These are phyloP conservation scores for Hybos culiciformis DNA, from an alignment of 2,888 invertebrate genomes.

Conservation along the genomic window DNA sequence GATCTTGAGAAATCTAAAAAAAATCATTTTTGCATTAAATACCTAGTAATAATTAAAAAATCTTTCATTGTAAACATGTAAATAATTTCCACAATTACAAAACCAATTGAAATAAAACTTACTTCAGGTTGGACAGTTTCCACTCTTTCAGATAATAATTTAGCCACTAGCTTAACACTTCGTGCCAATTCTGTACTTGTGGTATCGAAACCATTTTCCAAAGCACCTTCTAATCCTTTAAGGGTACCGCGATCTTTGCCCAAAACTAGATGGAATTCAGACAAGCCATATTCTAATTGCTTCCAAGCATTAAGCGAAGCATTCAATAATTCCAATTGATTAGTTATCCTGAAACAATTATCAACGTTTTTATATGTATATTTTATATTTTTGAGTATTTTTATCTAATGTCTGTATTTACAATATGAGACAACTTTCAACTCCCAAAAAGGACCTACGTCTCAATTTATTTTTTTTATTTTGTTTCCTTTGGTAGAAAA, in stretches of 20 bases:
- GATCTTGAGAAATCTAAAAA: constrained; percentile 10
- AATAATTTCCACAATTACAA: too few relatives aligned
- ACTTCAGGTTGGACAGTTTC: constrained; percentile 33
- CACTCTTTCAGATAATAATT: constrained; percentile 34
- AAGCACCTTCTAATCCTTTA: constrained; percentile 32
- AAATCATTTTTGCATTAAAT: too few relatives aligned
- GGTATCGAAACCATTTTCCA: constrained; percentile 31
- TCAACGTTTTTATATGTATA: neutral
- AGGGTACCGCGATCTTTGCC: constrained; percentile 47
- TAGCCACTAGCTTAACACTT: constrained; percentile 36
- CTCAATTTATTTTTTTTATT: too few relatives aligned
- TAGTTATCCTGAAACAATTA: constrained; percentile 46
- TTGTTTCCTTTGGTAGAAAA: too few relatives aligned
- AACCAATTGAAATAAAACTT: too few relatives aligned
- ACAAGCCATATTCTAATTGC: constrained; percentile 60
- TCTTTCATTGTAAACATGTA: too few relatives aligned
- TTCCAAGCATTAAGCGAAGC: constrained; percentile 59
- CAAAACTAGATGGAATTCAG: constrained; percentile 61
- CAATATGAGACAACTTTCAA: too few relatives aligned
- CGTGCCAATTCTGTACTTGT: constrained; percentile 32
- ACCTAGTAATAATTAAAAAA: too few relatives aligned
- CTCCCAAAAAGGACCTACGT: too few relatives aligned
- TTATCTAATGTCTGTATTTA: too few relatives aligned
- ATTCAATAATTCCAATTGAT: constrained; percentile 56
- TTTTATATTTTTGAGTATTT: too few relatives aligned